Base-by-base conservation (phyloP, 2,113 vertebrate species). In the Ailuropoda melanoleuca region DNA sequence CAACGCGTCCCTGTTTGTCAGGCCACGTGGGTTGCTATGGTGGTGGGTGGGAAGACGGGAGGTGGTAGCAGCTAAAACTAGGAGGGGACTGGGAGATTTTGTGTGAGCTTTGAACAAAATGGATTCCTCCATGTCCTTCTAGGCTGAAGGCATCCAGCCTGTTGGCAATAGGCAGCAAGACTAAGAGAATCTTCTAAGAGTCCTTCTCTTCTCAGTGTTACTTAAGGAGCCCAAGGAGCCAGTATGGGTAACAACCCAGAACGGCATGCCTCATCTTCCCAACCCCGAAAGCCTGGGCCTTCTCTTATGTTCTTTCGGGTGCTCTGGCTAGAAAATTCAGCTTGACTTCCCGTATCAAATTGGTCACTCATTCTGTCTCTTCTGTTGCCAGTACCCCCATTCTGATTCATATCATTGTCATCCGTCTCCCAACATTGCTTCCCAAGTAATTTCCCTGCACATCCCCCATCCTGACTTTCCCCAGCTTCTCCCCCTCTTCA, bases 391-490 rank as follows among this genome's bases (percentile, higher is more conserved):
- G 39, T 17, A 50, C 3, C 37, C 66, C 37, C 56, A 18, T 66
- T 92, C 68, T 92, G 92, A 85, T 64, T 95, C 90, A 19, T 7
- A 18, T 29, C 6, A 15, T 66, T 90, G 87, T 72, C 90, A 77
- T 92, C 55, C 34, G 56, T 72, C 82, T 94, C 81, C 78, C 89
- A 43, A 90, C n/a, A 74, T 31, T 17, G 34, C 29, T 97, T 96
- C 53, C 58, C 92, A 37, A 81, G 13, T 50, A 66, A 81, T 56
- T 83, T 96, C 78, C 90, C 89, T 68, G 37, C 37, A 78, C 75
- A 53, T 48, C 48, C 37, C n/a, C 23, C 4, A 4, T 21, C 31
- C 9, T 1, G 1, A 34, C n/a, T 90, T 83, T 82, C 56, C n/a
- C 37, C 21, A n/a, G 64, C 58, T 64, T 80, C 31, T 68, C 74